These are phyloP conservation scores for Rhogogaster chlorosoma DNA, from an alignment of 2,888 invertebrate genomes.

Conservation along the genomic window DNA sequence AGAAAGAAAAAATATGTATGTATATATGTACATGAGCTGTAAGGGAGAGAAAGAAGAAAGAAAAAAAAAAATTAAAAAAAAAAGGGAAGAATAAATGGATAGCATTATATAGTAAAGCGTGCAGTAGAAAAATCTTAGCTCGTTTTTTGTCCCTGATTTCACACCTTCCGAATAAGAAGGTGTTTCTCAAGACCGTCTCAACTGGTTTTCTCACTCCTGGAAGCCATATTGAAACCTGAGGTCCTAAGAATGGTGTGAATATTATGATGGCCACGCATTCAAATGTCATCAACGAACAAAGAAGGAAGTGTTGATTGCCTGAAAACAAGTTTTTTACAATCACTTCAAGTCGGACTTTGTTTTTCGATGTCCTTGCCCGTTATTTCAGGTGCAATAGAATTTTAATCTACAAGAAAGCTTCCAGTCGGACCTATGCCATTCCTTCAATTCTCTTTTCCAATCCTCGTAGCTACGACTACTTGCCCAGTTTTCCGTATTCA, in stretches of 20 bases:
- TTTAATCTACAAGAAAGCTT: conserved; percentile 8
- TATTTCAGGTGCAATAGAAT: conserved; percentile 48
- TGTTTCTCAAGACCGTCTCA: conserved; percentile 58
- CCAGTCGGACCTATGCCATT: neutral
- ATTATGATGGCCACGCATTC: conserved; percentile 76
- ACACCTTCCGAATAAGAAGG: conserved; percentile 63
- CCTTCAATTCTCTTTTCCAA: neutral
- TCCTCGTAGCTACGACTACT: neutral
- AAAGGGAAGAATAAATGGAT: conserved; percentile 7
- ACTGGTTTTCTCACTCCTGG: conserved; percentile 61
- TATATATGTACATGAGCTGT: neutral
- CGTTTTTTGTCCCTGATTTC: conserved; percentile 58
- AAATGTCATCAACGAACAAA: conserved; percentile 73
- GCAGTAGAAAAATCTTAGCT: conserved; percentile 33
- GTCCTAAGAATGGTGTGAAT: conserved; percentile 74
- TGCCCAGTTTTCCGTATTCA: neutral
- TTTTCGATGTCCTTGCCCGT: conserved; percentile 49
- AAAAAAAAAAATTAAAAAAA: neutral
- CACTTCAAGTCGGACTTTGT: conserved; percentile 53
- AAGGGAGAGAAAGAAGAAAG: neutral
- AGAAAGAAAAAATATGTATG: neutral
- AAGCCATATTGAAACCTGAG: conserved; percentile 72
- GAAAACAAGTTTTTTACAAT: conserved; percentile 69
- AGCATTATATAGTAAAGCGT: neutral
- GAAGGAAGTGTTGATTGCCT: conserved; percentile 75